Evolutionary conservation across 2,888 invertebrate species (phyloP), one percentile per base, ranked within the genome.

Genomic region (Amphipoea oculea): DNA sequence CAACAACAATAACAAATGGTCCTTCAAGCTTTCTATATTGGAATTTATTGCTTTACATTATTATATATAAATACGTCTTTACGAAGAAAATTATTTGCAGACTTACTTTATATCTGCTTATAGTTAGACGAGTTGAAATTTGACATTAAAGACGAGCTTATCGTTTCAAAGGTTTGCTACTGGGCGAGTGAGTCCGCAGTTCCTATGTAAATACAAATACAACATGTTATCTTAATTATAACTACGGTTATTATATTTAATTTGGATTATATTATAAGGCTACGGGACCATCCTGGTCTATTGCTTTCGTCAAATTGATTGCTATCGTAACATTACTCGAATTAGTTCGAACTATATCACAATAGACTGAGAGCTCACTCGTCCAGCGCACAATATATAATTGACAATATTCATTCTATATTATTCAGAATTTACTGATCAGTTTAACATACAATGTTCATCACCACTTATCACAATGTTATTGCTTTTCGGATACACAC

Each of bases 401-500:
- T 96, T 96, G 96, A 96, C 96, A 95, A 93, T 93, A 94, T 94
- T 92, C 89, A 93, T 92, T 94, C 92, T 92, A 94, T 90, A 92
- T 92, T 91, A 94, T 91, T 91, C 92, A 93, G 92, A 92, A 90
- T 91, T 86, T 89, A 86, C 89, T 91, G 90, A 91, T 86, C 78
- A 82, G 82, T 86, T 89, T 90, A 91, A 90, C 91, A 93, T 91
- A 92, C 92, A 93, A 92, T 93, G 94, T 92, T 93, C 93, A 92
- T 90, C 92, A 93, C 92, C 94, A 94, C 92, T 92, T 96, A 96
- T 96, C 96, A 96, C 96, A 96, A 95, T 92, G 92, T 95, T 96
- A 96, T 96, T 96, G 96, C 96, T 96, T 96, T 95, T 94, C 94
- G 93, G 95, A 95, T 94, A 96, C 95, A 95, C 94, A 94, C 96